phyloP scores from a whole-genome alignment of 1,140 invertebrate species.

The Leptopilina clavipes region DNA sequence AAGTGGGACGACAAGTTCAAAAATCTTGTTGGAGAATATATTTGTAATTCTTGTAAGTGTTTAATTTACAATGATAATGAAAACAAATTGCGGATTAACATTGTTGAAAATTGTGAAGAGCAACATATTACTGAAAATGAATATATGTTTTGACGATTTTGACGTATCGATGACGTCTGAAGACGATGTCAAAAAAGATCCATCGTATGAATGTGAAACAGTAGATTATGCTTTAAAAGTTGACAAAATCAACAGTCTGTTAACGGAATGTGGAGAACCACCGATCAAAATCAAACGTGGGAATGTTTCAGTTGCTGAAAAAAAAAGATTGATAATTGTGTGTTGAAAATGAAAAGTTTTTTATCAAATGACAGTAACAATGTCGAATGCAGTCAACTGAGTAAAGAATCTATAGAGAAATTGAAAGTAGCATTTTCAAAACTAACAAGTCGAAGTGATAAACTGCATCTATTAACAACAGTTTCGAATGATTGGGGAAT shows the following conservation, averaged over 20 bases:
- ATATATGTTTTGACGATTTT: not conserved
- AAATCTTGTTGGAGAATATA: slow-evolving; percentile 39
- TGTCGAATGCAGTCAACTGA: slow-evolving; percentile 27
- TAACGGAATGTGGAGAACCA: slow-evolving; percentile 39
- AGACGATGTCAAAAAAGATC: slow-evolving; percentile 44
- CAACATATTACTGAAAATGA: not conserved
- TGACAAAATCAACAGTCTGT: slow-evolving; percentile 40
- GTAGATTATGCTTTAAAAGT: slow-evolving; percentile 39
- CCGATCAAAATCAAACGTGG: slow-evolving; percentile 46
- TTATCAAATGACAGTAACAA: slow-evolving; percentile 35
- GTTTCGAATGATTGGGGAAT: slow-evolving; percentile 39
- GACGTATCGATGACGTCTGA: slow-evolving; percentile 40
- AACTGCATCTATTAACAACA: slow-evolving; percentile 42
- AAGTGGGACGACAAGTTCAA: slow-evolving; percentile 37
- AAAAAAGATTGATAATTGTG: slow-evolving; percentile 41
- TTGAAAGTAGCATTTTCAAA: slow-evolving; percentile 42
- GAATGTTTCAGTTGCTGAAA: slow-evolving; percentile 40
- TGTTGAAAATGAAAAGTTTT: slow-evolving; percentile 37
- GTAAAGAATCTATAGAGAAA: slow-evolving; percentile 36
- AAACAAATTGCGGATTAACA: not conserved
- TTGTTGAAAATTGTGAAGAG: not conserved
- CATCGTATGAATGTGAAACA: slow-evolving; percentile 35
- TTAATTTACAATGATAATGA: slow-evolving; percentile 27
- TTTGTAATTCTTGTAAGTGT: slow-evolving; percentile 40
- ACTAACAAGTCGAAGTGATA: slow-evolving; percentile 32